Evolutionary conservation across 1,140 invertebrate genomes (phyloP).

Genomic region (Zaprionus lachaisei): DNA sequence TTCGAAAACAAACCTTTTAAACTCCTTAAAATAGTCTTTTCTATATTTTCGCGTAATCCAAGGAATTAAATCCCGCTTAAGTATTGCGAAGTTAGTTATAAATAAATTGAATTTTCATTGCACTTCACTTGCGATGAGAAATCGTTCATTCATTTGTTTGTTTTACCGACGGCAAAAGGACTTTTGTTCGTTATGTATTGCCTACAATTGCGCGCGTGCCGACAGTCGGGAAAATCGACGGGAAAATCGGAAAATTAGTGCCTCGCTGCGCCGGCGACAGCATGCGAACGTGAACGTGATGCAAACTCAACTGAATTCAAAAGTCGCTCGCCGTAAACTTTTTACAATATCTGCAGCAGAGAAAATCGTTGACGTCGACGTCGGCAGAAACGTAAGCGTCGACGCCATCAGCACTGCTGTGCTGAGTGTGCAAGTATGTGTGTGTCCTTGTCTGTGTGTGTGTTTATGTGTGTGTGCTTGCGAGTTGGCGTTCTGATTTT

Average conservation of each 20-base stretch:
- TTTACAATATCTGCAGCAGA: conserved; percentile 68
- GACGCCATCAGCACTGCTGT: conserved; percentile 53
- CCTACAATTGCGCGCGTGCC: conserved; percentile 58
- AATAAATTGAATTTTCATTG: neutral
- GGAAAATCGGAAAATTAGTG: conserved; percentile 12
- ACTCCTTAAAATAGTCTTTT: neutral
- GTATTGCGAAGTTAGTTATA: neutral
- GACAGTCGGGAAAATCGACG: conserved; percentile 10
- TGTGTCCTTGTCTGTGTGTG: conserved; percentile 27
- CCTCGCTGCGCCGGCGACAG: conserved; percentile 20
- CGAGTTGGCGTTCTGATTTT: conserved; percentile 69
- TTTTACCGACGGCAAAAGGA: conserved; percentile 53
- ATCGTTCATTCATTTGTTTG: neutral
- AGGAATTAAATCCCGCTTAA: neutral
- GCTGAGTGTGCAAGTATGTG: conserved; percentile 22
- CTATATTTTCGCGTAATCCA: neutral
- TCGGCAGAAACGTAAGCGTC: conserved; percentile 28
- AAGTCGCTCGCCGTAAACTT: conserved; percentile 74
- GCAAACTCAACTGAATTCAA: conserved; percentile 77
- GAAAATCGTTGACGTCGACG: conserved; percentile 14
- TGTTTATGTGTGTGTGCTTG: conserved; percentile 43
- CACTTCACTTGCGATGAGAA: conserved; percentile 12
- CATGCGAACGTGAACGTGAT: conserved; percentile 70
- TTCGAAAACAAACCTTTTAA: neutral
- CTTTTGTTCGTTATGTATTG: conserved; percentile 21